Evolutionary conservation across 2,888 invertebrate species (phyloP).

Genomic region (Brachyptera putata): DNA sequence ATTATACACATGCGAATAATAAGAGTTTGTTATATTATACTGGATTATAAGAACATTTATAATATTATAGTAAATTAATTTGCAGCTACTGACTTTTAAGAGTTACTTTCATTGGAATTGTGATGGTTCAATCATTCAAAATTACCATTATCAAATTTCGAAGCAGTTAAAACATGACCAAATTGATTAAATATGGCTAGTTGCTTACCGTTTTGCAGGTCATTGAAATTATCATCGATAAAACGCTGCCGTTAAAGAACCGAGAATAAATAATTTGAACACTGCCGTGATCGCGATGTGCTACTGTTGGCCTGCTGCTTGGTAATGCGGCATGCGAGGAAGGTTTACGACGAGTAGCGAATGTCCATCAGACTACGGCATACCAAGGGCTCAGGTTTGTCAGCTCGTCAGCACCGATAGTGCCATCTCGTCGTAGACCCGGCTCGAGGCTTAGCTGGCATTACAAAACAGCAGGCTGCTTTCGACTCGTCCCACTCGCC

Average conservation of each 20-base stretch:
- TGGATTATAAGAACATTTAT: constrained; percentile 25
- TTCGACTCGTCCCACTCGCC: not conserved
- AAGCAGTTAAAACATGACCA: not conserved
- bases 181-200: not conserved
- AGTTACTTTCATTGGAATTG: not conserved
- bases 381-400: constrained; percentile 30
- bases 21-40: constrained; percentile 4
- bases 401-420: constrained; percentile 23
- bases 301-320: not conserved
- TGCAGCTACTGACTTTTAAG: constrained; percentile 25
- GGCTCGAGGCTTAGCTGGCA: not conserved
- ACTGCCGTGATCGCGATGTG: not conserved
- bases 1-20: constrained; percentile 22
- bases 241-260: not conserved
- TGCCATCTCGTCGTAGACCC: not conserved
- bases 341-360: not conserved
- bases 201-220: not conserved
- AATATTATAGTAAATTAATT: constrained; percentile 15
- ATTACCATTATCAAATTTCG: not conserved
- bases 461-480: not conserved
- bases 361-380: constrained; percentile 14
- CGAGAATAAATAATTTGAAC: too few relatives aligned
- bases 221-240: not conserved
- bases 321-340: not conserved
- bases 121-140: constrained; percentile 5